Conservation (phyloP, 2,113 vertebrate genomes). For the Gallinago undulata region DNA sequence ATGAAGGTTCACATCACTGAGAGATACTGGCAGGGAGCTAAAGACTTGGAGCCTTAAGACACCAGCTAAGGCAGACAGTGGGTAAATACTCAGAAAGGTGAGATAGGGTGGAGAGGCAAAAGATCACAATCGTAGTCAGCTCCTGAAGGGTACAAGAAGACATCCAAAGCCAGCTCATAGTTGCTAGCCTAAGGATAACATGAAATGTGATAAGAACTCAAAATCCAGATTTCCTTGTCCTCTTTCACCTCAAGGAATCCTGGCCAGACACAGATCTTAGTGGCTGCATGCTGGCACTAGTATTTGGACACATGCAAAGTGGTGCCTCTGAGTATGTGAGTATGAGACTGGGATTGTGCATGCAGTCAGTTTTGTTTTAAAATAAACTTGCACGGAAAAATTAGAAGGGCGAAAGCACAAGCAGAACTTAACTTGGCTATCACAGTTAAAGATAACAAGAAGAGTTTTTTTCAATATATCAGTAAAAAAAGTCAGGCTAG, state of each 20-base stretch:
- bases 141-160: neutral
- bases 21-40: neutral
- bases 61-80: neutral
- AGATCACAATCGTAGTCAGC: neutral
- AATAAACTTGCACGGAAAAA: neutral
- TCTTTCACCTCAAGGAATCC: neutral
- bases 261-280: neutral
- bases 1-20: neutral
- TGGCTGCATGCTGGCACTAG: neutral
- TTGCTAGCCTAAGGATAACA: neutral
- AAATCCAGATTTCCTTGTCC: neutral
- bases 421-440: no score
- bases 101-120: neutral
- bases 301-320: neutral
- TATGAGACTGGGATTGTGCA: neutral
- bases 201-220: neutral
- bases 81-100: neutral
- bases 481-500: no score
- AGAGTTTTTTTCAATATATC: no score
- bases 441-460: no score
- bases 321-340: neutral
- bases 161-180: neutral
- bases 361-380: neutral
- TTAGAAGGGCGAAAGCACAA: no score
- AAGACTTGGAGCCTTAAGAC: neutral